These are phyloP conservation scores for Philaethria dido DNA, from an alignment of 2,888 invertebrate genomes.

Conservation along the genomic window DNA sequence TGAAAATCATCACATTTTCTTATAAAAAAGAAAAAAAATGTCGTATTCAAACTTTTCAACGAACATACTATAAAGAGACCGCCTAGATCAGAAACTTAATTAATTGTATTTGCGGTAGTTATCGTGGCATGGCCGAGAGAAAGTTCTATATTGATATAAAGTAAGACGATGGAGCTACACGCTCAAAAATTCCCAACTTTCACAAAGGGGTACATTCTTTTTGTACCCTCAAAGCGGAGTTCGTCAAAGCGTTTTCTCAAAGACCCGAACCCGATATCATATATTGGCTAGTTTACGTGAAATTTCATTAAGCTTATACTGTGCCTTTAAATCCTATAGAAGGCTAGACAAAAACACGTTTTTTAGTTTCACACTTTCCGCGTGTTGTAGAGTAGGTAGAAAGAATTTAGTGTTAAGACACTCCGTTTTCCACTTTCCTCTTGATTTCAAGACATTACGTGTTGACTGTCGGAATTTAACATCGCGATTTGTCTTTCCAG, in stretches of 20 bases:
- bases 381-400: background rate
- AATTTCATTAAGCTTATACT: conserved; percentile 44
- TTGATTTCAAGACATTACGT: no score
- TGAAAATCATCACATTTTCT: no score
- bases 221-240: conserved; percentile 42
- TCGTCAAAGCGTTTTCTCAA: conserved; percentile 44
- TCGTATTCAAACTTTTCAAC: no score
- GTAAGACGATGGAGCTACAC: conserved; percentile 4
- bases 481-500: no score
- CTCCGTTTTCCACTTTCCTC: no score
- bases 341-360: conserved; percentile 24
- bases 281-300: conserved; percentile 40
- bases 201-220: conserved; percentile 42
- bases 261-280: conserved; percentile 42
- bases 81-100: background rate
- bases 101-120: background rate
- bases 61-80: no score
- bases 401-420: no score
- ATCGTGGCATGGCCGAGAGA: background rate
- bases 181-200: conserved; percentile 32
- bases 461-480: no score
- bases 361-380: background rate
- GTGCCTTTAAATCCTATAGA: conserved; percentile 32
- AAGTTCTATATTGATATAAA: conserved; percentile 9
- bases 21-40: no score